phyloP scores from a whole-genome alignment of 2,113 vertebrate species.

The Emberiza fucata region DNA sequence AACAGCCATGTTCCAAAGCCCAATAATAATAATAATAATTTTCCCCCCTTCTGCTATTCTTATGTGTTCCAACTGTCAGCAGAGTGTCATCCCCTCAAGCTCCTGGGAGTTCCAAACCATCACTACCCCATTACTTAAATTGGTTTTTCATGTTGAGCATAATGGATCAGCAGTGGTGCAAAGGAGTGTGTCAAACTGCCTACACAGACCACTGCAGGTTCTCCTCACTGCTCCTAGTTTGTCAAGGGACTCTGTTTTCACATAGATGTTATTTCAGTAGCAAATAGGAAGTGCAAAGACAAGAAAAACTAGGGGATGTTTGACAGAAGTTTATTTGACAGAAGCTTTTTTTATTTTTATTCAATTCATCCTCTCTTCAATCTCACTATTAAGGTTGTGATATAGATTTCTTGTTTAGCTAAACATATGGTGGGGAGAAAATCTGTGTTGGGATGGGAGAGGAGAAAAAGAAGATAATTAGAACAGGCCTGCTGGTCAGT shows the following conservation, averaged over 20 bases:
- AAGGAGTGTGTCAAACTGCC: not conserved
- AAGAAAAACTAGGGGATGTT: not conserved
- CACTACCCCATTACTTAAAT: not conserved
- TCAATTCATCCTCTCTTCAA: not conserved
- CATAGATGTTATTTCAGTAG: not conserved
- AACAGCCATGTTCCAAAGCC: not conserved
- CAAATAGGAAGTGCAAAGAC: not conserved
- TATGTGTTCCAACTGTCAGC: not conserved
- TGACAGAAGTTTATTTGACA: not conserved
- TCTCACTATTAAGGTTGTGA: not conserved
- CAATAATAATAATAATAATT: not conserved
- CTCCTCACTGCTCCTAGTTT: not conserved
- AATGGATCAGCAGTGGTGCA: not conserved
- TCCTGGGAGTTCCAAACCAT: not conserved
- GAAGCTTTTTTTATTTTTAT: not conserved
- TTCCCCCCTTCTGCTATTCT: accelerated
- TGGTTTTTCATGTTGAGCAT: not conserved
- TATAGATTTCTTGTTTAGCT: not conserved
- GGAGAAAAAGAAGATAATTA: not conserved
- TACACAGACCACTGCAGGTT: not conserved
- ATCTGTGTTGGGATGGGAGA: not conserved
- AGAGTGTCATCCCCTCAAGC: not conserved
- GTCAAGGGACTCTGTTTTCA: not conserved
- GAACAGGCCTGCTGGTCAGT: not conserved
- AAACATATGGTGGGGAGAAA: not conserved